Percentiles rank a stretch among this genome's conserved stretches.
Conservation (phyloP, 2,797 vertebrate species). For the Rhinogobio ventralis region DNA sequence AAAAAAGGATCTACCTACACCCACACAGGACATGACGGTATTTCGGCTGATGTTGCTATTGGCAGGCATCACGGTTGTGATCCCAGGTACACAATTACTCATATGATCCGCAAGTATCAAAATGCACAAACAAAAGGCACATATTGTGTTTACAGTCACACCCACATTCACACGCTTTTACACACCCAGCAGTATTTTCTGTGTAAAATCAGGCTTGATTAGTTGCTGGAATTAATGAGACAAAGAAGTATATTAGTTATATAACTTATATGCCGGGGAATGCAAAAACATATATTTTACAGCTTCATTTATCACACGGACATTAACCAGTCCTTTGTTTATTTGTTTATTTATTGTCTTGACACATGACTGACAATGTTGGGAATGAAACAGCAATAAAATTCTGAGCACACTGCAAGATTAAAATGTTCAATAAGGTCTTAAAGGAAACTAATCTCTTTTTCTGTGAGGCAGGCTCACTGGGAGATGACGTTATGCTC, state of each 20-base stretch:
- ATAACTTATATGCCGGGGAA: neutral
- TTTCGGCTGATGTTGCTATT: slow-evolving; percentile 7
- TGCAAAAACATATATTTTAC: slow-evolving; percentile 16
- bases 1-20: neutral
- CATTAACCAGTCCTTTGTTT: slow-evolving; percentile 26
- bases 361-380: slow-evolving; percentile 68
- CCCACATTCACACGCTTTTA: slow-evolving; percentile 19
- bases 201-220: neutral
- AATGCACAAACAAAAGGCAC: slow-evolving; percentile 39
- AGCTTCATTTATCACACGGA: slow-evolving; percentile 15
- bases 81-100: slow-evolving; percentile 7
- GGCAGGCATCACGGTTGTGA: neutral
- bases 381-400: slow-evolving; percentile 61
- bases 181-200: neutral
- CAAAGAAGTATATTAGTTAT: slow-evolving; percentile 1
- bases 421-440: slow-evolving; percentile 56
- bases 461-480: slow-evolving; percentile 42
- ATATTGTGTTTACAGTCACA: slow-evolving; percentile 7
- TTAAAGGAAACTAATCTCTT: slow-evolving; percentile 58
- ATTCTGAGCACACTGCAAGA: slow-evolving; percentile 44
- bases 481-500: slow-evolving; percentile 38
- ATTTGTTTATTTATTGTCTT: slow-evolving; percentile 32
- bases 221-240: neutral
- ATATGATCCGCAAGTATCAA: slow-evolving; percentile 3
- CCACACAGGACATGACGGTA: neutral